Base-by-base conservation (phyloP, 2,113 vertebrate genomes). In the Notothenia coriiceps region DNA sequence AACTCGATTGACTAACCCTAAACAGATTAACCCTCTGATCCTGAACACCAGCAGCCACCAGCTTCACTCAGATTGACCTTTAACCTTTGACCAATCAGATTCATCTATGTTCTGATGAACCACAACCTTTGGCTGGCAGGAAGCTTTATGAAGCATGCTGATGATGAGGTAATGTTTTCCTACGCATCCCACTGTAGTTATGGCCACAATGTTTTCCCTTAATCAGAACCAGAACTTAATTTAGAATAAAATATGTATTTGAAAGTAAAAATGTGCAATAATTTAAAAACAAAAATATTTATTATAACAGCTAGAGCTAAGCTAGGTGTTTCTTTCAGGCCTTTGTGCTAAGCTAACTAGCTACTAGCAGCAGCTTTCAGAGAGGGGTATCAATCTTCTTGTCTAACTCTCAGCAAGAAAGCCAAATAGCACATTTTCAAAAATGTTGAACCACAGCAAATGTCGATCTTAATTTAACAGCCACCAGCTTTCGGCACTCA, bases 401-500 rank as follows among this genome's bases (percentile, higher is more conserved):
- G n/a, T 61, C 17, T 43, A 20, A 20, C 60, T 13, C 35, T 43
- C 63, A 65, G 22, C 46, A 29, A 47, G 46, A 65, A 40, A 40
- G 35, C 35, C 25, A 65, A 65, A 2, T 10, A 47, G 62, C 1
- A 5, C 35, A 25, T 64, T 49, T 49, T 13, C 20, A 43, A 9
- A 64, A 33, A 33, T 17, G 22, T 11, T 1, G 3, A 49, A 54
- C 33, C 18, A 11, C 17, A 11, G n/a, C 14, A 15, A 20, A 40
- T 14, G 2, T 20, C 0, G 8, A 55, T 43, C 40, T 29, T 33
- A 29, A 33, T 47, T 70, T 72, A 68, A 69, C 56, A 43, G 13
- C 14, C 40, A 67, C 43, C 20, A 74, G 63, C 68, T 12, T 35
- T 55, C 70, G 69, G 77, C 87, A 77, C 74, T 84, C 81, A 88